phyloP scores from a whole-genome alignment of 2,888 invertebrate species.

The Trissoscelio sp. region DNA sequence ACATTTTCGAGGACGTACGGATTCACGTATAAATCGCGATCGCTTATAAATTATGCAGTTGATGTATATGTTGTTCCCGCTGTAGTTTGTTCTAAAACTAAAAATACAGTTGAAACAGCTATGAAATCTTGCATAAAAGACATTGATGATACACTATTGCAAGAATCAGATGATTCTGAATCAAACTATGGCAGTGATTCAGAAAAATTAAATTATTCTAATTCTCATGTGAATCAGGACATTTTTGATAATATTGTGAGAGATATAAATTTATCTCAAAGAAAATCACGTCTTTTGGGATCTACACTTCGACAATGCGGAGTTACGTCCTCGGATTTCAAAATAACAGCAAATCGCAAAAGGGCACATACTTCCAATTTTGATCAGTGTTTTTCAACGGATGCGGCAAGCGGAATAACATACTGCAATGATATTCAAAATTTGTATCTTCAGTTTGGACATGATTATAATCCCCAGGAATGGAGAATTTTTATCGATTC shows the following conservation, averaged over 20 bases:
- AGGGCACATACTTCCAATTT: neutral
- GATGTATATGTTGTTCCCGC: too few relatives aligned
- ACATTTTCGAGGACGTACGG: too few relatives aligned
- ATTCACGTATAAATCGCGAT: too few relatives aligned
- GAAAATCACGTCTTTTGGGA: neutral
- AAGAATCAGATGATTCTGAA: neutral
- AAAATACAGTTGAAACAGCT: too few relatives aligned
- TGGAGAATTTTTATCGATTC: conserved; percentile 55
- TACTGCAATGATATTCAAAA: too few relatives aligned
- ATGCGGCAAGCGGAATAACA: neutral
- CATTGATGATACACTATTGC: too few relatives aligned
- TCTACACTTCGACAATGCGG: neutral
- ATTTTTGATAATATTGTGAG: neutral
- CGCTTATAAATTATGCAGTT: too few relatives aligned
- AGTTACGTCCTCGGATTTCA: neutral
- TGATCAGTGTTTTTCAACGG: neutral
- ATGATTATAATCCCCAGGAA: neutral
- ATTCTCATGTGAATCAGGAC: neutral
- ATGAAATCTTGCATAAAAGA: too few relatives aligned
- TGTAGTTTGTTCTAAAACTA: too few relatives aligned
- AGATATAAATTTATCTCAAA: neutral
- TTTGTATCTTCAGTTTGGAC: too few relatives aligned
- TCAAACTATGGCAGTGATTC: neutral
- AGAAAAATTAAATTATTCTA: neutral
- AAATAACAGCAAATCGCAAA: neutral